Evolutionary conservation across 1,140 invertebrate genomes (phyloP), one percentile per base, ranked within the genome.

Genomic region (Centruroides sculpturatus): DNA sequence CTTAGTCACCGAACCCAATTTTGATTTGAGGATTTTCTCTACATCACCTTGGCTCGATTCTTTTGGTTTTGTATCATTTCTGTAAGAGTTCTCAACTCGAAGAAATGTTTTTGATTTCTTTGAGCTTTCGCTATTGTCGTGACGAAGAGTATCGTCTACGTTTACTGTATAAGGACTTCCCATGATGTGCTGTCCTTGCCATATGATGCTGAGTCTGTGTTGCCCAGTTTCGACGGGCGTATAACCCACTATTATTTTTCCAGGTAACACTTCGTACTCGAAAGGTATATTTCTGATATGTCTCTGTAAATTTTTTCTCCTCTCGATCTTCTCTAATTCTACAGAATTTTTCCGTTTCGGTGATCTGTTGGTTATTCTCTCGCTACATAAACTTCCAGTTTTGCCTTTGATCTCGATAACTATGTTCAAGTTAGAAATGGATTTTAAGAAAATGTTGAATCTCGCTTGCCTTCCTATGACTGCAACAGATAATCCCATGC

Each of bases 361-460:
- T 12, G 63, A 64, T 1, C 63, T 47, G 10, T 59, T 61, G 0
- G 61, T 64, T 5, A 67, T 59, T 59, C 63, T 60, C 52, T 68
- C 63, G 34, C 60, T 58, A 35, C 67, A 63, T 4, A 62, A 34
- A 4, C 57, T 66, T 5, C 59, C 50, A 5, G 35, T 57, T 8
- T 67, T 65, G 12, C 68, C 68, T 47, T 60, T 56, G 35, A 69
- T 67, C 52, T 69, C 68, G 46, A 69, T 55, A 3, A 68, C 66
- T 10, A 69, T 55, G 41, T 62, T 56, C 34, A 68, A 47, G 8
- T 66, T 56, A 6, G 57, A 46, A 23, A 61, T 34, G 1, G 59
- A 51, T 11, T 64, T 49, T 23, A 35, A 65, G 53, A 62, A 67
- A 4, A 69, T 63, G 47, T 60, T 64, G 59, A 69, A 69, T 46